Evolutionary conservation across 2,888 invertebrate genomes (phyloP).

Genomic region (Dendrolimus pini): DNA sequence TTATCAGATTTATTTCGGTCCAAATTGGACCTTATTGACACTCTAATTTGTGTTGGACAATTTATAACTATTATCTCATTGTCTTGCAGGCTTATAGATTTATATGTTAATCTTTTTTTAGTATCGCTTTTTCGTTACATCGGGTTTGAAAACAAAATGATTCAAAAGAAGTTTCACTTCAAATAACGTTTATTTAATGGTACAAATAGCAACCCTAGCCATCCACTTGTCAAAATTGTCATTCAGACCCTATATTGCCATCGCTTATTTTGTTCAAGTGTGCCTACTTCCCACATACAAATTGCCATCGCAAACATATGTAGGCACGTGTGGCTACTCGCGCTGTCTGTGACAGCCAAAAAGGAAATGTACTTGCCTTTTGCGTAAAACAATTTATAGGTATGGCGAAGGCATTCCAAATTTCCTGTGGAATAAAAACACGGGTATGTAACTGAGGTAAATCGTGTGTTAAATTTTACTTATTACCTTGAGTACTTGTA

Average conservation of each 20-base stretch:
- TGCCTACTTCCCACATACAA: slow-evolving; percentile 56
- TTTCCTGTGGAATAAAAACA: neutral
- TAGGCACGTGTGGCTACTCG: slow-evolving; percentile 20
- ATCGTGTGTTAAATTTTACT: neutral
- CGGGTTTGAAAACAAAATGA: no score
- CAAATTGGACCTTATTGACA: no score
- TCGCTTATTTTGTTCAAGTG: slow-evolving; percentile 27
- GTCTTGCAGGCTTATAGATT: no score
- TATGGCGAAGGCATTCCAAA: neutral
- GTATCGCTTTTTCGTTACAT: no score
- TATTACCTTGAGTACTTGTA: no score
- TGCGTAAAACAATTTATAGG: neutral
- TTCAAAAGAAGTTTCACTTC: no score
- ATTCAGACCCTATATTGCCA: slow-evolving; percentile 25
- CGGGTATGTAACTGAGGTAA: neutral
- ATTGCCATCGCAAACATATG: slow-evolving; percentile 18
- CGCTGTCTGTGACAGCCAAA: slow-evolving; percentile 5
- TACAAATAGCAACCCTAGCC: no score
- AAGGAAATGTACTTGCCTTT: neutral
- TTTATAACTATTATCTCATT: no score
- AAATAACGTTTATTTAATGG: no score
- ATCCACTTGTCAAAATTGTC: neutral
- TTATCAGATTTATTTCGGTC: no score
- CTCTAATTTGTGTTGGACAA: no score
- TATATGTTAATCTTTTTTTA: no score